phyloP scores from a whole-genome alignment of 2,888 invertebrate species.

The Cyaniris semiargus region DNA sequence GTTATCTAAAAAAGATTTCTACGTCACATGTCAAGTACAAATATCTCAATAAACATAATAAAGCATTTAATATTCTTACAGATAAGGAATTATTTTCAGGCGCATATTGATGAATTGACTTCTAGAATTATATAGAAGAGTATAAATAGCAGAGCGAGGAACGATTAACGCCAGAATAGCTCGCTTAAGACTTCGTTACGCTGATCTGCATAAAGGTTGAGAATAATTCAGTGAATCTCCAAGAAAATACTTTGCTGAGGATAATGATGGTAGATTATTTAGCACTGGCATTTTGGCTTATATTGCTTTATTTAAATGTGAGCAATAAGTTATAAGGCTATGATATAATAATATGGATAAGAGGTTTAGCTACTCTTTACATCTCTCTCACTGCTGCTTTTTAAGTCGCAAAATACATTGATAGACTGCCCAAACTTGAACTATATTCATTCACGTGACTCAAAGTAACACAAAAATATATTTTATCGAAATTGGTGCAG shows the following conservation, averaged over 20 bases:
- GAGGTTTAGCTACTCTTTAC: too few relatives aligned
- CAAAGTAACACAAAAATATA: too few relatives aligned
- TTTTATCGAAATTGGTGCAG: too few relatives aligned
- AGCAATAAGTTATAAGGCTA: too few relatives aligned
- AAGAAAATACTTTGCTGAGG: not conserved
- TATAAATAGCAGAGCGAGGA: constrained; percentile 27
- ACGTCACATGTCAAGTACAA: not conserved
- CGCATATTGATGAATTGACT: constrained; percentile 19
- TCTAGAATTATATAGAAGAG: constrained; percentile 4
- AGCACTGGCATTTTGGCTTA: too few relatives aligned
- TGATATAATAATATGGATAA: too few relatives aligned
- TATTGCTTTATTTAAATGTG: too few relatives aligned
- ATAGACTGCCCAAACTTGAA: too few relatives aligned
- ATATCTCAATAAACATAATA: not conserved
- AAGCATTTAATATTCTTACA: not conserved
- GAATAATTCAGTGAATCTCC: not conserved
- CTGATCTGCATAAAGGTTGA: not conserved
- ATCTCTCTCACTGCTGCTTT: too few relatives aligned
- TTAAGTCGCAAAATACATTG: too few relatives aligned
- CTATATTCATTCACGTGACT: too few relatives aligned
- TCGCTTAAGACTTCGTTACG: not conserved
- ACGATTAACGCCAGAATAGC: constrained; percentile 30
- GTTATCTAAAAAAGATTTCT: too few relatives aligned
- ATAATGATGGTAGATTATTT: not conserved
- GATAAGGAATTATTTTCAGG: constrained; percentile 4